These are phyloP conservation scores for Serranus cabrilla DNA, from an alignment of 2,797 vertebrate species.

Conservation along the genomic window DNA sequence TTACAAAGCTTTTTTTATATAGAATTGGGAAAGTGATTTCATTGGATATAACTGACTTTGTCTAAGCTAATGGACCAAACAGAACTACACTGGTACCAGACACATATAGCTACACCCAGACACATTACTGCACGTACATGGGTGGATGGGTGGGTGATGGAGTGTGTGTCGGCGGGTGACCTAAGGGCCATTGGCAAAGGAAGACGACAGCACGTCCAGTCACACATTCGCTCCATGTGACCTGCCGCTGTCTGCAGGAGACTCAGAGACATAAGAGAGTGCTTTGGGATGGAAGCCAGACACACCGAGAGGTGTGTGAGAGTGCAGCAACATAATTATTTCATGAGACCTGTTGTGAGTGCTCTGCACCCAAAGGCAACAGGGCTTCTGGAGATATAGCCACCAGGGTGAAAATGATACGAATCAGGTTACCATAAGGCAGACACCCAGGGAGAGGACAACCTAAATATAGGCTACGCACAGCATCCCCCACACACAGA, in stretches of 20 bases:
- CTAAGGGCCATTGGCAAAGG: conserved; percentile 10
- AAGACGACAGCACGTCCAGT: conserved; percentile 37
- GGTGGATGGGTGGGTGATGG: neutral
- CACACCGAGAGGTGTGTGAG: conserved; percentile 60
- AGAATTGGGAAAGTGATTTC: neutral
- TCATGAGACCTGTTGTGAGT: conserved; percentile 76
- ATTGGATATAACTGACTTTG: neutral
- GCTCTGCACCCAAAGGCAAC: conserved; percentile 52
- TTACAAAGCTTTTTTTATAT: neutral
- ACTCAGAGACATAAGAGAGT: conserved; percentile 51
- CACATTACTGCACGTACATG: conserved; percentile 2
- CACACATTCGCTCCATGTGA: conserved; percentile 75
- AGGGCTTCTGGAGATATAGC: conserved; percentile 38
- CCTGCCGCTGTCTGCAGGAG: conserved; percentile 42
- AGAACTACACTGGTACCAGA: neutral
- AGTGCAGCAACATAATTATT: conserved; percentile 77
- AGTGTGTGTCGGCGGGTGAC: conserved; percentile 6
- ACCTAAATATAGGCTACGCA: conserved; percentile 48
- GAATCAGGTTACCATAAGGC: conserved; percentile 57
- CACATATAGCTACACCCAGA: neutral
- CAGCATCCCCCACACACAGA: neutral
- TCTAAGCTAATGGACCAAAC: neutral
- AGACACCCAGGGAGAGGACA: conserved; percentile 10
- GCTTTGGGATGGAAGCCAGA: conserved; percentile 62
- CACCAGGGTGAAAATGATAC: conserved; percentile 61